Percentiles rank a stretch among this genome's conserved stretches.
Evolutionary conservation across 53 echinoderm and acorn worm species (phyloP).

Genomic region (Arbacia lixula): DNA sequence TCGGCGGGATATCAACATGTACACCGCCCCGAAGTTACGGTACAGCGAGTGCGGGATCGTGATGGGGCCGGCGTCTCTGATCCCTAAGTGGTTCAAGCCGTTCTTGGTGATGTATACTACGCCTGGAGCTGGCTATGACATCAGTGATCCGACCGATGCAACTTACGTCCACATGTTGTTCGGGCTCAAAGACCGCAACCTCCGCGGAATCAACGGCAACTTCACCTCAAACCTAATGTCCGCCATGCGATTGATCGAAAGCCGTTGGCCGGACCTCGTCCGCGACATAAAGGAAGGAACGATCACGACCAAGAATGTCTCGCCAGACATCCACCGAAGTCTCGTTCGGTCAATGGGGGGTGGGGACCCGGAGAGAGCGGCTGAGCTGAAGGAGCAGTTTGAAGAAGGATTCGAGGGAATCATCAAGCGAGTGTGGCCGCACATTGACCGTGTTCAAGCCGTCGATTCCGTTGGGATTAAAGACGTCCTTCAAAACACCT

Average conservation of each 20-base stretch:
- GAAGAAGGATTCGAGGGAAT: constrained; percentile 79
- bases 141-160: constrained; percentile 29
- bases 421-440: constrained; percentile 77
- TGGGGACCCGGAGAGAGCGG: constrained; percentile 54
- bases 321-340: constrained; percentile 9
- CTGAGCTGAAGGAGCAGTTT: constrained; percentile 66
- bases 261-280: constrained; percentile 65
- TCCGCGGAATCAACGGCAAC: constrained; percentile 13
- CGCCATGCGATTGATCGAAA: constrained; percentile 57
- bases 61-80: constrained; percentile 12
- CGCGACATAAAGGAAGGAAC: constrained; percentile 60
- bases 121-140: constrained; percentile 25
- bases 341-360: constrained; percentile 14
- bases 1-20: constrained; percentile 3
- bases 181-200: constrained; percentile 62
- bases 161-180: constrained; percentile 73
- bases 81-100: background rate
- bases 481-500: constrained; percentile 39
- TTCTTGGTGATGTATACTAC: constrained; percentile 21
- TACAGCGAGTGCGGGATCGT: constrained; percentile 17
- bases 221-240: constrained; percentile 58
- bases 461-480: constrained; percentile 52
- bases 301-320: constrained; percentile 44
- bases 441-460: constrained; percentile 33
- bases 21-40: constrained; percentile 36